Evolutionary conservation across 2,113 vertebrate genomes (phyloP).

Genomic region (Emydocephalus ijimae): DNA sequence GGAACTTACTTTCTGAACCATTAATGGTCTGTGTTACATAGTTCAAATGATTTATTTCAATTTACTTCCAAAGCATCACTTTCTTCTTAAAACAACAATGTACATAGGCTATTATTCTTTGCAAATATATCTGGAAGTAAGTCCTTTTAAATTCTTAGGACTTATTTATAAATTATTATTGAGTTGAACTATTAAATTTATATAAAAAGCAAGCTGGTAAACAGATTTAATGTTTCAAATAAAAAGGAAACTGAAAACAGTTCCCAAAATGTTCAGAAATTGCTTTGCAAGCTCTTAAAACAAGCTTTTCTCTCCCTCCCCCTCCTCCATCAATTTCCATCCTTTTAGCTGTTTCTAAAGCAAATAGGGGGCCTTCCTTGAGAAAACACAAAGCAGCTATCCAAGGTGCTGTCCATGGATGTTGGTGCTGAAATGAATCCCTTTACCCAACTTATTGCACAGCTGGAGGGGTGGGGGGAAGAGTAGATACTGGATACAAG

Average conservation of each 20-base stretch:
- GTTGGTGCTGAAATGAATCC: constrained; percentile 5
- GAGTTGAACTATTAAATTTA: neutral
- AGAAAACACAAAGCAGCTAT: neutral
- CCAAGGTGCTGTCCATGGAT: neutral
- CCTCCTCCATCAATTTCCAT: neutral
- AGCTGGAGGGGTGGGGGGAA: too few species aligned
- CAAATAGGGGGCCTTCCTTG: neutral
- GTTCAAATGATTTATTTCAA: neutral
- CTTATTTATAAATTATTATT: neutral
- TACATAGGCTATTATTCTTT: neutral
- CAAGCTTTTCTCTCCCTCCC: neutral
- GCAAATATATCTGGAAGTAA: neutral
- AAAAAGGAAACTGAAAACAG: neutral
- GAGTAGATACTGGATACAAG: neutral
- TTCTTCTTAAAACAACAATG: neutral
- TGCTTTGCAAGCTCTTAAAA: neutral
- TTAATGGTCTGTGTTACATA: neutral
- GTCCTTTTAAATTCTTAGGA: neutral
- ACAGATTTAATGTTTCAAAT: neutral
- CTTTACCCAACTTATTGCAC: neutral
- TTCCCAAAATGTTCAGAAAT: neutral
- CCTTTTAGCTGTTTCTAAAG: neutral
- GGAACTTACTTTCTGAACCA: neutral
- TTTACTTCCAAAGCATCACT: neutral
- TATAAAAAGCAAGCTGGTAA: neutral